Evolutionary conservation across 2,797 vertebrate species (phyloP).

Genomic region (Micrastur ruficollis): DNA sequence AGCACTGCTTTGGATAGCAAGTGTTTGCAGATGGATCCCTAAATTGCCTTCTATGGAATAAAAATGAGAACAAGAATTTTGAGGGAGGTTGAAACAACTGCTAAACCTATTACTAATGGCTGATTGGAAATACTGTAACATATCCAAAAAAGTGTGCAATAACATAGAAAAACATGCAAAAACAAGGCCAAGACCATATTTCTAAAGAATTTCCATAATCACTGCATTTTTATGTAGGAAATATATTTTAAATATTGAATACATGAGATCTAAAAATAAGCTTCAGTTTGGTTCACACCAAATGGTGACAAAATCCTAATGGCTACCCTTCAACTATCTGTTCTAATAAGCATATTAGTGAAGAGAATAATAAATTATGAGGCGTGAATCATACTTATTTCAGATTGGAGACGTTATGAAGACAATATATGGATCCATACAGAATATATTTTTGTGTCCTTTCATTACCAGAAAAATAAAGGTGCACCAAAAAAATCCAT

Average conservation of each 20-base stretch:
- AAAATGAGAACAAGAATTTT: background rate
- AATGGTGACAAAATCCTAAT: background rate
- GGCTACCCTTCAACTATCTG: background rate
- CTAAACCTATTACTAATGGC: conserved; percentile 5
- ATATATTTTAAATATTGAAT: background rate
- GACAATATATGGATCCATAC: background rate
- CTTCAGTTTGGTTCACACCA: background rate
- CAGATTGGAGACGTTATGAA: background rate
- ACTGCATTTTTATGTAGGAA: background rate
- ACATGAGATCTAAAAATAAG: background rate
- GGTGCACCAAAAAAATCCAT: background rate
- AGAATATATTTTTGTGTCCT: background rate
- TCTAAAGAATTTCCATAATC: background rate
- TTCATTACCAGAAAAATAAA: background rate
- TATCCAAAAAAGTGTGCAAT: background rate
- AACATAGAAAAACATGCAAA: background rate
- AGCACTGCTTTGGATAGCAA: background rate
- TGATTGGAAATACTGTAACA: conserved; percentile 10
- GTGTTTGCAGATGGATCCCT: background rate
- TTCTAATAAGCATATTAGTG: background rate
- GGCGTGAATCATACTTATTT: background rate
- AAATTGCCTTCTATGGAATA: background rate
- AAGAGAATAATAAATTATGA: background rate
- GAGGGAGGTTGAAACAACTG: conserved; percentile 1
- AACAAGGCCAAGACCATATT: background rate